Evolutionary conservation across 2,888 invertebrate species (phyloP).

Genomic region (Leptopilina myrica): DNA sequence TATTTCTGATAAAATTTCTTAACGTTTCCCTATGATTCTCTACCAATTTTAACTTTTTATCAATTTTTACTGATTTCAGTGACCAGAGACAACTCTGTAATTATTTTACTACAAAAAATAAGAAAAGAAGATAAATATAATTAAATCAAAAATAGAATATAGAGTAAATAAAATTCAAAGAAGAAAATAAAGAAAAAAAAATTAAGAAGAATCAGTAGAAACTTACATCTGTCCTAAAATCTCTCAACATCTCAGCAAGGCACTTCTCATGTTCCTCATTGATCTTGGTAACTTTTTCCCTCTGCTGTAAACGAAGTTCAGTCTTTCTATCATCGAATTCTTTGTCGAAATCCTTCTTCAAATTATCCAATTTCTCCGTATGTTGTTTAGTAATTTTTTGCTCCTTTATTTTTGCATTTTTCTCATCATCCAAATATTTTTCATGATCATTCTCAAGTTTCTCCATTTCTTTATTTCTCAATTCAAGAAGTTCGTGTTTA

Average conservation of each 20-base stretch:
- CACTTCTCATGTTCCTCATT: slow-evolving; percentile 74
- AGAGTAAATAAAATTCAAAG: too few relatives aligned
- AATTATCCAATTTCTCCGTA: slow-evolving; percentile 79
- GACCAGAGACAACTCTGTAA: too few relatives aligned
- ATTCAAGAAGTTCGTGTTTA: slow-evolving; percentile 75
- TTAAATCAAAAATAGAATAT: neutral
- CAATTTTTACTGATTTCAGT: too few relatives aligned
- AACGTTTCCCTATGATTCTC: too few relatives aligned
- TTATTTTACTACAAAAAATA: too few relatives aligned
- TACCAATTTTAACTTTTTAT: too few relatives aligned
- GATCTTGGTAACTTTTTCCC: slow-evolving; percentile 71
- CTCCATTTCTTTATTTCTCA: slow-evolving; percentile 78
- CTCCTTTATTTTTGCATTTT: slow-evolving; percentile 65
- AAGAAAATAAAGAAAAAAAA: too few relatives aligned
- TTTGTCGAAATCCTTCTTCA: slow-evolving; percentile 78
- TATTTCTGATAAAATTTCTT: too few relatives aligned
- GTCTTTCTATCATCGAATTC: slow-evolving; percentile 71
- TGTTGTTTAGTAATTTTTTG: slow-evolving; percentile 75
- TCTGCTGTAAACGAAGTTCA: slow-evolving; percentile 67
- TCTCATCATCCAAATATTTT: slow-evolving; percentile 72
- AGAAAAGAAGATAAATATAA: too few relatives aligned
- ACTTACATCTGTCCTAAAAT: slow-evolving; percentile 82
- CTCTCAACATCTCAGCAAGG: slow-evolving; percentile 73
- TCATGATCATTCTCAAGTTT: slow-evolving; percentile 79
- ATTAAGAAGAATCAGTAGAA: too few relatives aligned